Conservation (phyloP, 35 echinoderm and acorn worm species). For the Lytechinus variegatus region DNA sequence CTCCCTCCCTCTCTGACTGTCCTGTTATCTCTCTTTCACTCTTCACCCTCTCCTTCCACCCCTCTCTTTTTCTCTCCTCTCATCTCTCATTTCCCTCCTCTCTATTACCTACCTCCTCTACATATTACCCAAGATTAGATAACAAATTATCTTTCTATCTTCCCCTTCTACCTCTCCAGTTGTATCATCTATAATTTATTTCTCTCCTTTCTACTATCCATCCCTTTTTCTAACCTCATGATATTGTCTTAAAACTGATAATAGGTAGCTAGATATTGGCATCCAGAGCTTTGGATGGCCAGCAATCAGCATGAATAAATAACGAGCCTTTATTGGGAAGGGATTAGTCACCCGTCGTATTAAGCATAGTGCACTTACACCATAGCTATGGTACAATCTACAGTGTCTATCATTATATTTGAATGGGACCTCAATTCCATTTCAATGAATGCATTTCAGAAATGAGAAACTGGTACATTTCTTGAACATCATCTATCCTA, state of each 20-base stretch:
- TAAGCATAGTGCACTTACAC: slow-evolving; percentile 24
- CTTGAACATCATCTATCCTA: not conserved
- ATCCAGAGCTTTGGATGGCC: not conserved
- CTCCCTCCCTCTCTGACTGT: not conserved
- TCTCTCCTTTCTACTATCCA: not conserved
- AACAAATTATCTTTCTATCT: not conserved
- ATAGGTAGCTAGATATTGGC: slow-evolving; percentile 2
- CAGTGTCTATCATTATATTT: not conserved
- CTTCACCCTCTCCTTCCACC: not conserved
- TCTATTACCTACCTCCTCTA: too few species aligned
- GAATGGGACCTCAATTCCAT: not conserved
- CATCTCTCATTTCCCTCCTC: not conserved
- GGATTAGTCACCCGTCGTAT: slow-evolving; percentile 19
- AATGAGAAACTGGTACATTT: not conserved
- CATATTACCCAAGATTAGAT: too few species aligned
- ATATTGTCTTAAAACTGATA: not conserved
- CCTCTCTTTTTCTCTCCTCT: not conserved
- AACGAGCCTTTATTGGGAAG: slow-evolving; percentile 9
- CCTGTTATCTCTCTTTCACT: not conserved
- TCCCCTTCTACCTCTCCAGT: not conserved
- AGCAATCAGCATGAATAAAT: slow-evolving; percentile 31
- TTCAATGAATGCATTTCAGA: not conserved
- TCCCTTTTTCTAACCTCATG: not conserved
- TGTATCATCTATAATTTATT: not conserved
- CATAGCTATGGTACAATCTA: not conserved